Evolutionary conservation across 2,797 vertebrate species (phyloP), one percentile per base, ranked within the genome.

Genomic region (Bradypodion pumilum): DNA sequence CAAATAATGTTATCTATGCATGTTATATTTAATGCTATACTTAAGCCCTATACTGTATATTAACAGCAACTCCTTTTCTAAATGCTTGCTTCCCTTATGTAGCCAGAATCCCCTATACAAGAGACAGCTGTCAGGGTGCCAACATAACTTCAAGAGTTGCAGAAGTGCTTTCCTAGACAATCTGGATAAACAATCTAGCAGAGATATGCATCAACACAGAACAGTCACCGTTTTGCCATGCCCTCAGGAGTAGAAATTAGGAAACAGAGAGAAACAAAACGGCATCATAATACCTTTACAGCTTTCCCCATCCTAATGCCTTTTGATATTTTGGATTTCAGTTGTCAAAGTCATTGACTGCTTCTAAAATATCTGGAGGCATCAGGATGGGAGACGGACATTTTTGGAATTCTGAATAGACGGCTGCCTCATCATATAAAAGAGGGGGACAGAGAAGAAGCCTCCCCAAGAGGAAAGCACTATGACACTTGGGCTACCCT

Each of bases 21-120:
- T 70, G 32, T 35, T 84, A 73, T 59, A 19, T 73, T 73, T 80
- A 62, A 32, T 52, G 37, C 63, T 9, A 89, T 70, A 88, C 40
- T 75, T 60, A 35, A 0, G 10, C 13, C 62, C 27, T 77, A 42
- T 42, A 75, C 21, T 37, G n/a, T 7, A 46, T 49, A 29, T 2
- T 65, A 27, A 74, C 52, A 52, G 10, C 10, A 7, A 40, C 19
- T 59, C 19, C 35, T 56, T 25, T 9, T 21, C 32, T 35, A 4
- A 56, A 8, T n/a, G n/a, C n/a, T n/a, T n/a, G 49, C 49, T 52
- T 5, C 10, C 13, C 46, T 52, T 74, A 74, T 35, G 32, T 56
- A 56, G 19, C 9, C 19, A 37, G 37, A 59, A 19, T 19, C 12
- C 10, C 49, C 23, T 8, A n/a, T 13, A 49, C 44, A n/a, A 8